Evolutionary conservation across 2,113 vertebrate genomes (phyloP), one percentile per base, ranked within the genome.

Genomic region (Hippocampus abdominalis): DNA sequence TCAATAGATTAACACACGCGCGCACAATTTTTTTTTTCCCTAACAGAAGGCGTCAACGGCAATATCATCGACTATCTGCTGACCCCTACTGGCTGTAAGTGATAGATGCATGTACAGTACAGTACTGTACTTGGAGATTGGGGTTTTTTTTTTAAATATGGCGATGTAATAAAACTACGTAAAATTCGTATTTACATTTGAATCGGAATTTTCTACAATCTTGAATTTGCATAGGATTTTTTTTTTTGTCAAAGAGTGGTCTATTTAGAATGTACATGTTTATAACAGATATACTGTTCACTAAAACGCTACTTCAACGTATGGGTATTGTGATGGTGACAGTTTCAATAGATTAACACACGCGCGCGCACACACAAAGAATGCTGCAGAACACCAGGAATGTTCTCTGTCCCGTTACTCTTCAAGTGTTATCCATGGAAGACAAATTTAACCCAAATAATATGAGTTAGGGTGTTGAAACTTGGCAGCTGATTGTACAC

Each of bases 371-470:
- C 3, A 48, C 4, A 48, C 16, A 53, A 53, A 23, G 9, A 60
- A 18, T 12, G 23, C 23, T 27, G 3, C 13, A 57, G 25, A 93
- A 89, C 91, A 90, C 91, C 89, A 92, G 89, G 73, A 72, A 76
- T 86, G 75, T 76, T 81, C 84, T 71, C 80, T 80, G 86, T 74
- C 87, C 71, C 89, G 88, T 91, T 89, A 36, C 83, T 92, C 92
- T 91, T 92, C 79, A 92, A 92, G 90, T 91, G 92, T 92, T 92
- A 93, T 93, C 91, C 93, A 91, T 92, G 86, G 89, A 85, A 84
- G 90, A 91, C 92, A 93, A 93, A 93, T 91, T 93, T 93, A 92
- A 93, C 91, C 93, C 90, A 92, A 93, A 93, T 93, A 93, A 91
- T 83, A 90, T 89, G 87, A 89, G 89, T 87, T 89, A 90, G 87